Percentiles rank a stretch among this genome's conserved stretches.
These are phyloP conservation scores for Nemoura dubitans DNA, from an alignment of 2,888 invertebrate species.

Conservation along the genomic window DNA sequence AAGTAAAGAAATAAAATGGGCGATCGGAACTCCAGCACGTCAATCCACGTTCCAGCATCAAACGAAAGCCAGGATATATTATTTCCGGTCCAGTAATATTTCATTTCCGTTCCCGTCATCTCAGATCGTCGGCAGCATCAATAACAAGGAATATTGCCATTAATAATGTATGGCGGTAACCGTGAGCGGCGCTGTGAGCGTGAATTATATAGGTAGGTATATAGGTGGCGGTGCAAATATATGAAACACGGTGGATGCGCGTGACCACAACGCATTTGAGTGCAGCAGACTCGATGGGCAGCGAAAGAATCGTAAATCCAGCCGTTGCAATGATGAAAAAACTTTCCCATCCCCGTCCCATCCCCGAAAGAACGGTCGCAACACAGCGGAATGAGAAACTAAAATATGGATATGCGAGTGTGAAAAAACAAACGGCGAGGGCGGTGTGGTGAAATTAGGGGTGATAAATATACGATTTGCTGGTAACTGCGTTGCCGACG, in stretches of 20 bases:
- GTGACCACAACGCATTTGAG: background rate
- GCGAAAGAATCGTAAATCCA: background rate
- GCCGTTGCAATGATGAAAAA: background rate
- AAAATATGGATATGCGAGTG: background rate
- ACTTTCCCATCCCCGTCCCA: background rate
- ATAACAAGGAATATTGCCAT: constrained; percentile 7
- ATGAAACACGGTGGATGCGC: background rate
- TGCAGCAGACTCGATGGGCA: background rate
- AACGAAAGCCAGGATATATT: constrained; percentile 5
- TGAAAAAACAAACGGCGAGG: background rate
- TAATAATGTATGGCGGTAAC: background rate
- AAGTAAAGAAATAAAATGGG: background rate
- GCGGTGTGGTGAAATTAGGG: background rate
- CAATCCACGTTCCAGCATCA: background rate
- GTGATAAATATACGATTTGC: background rate
- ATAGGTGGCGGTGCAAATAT: background rate
- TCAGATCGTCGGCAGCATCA: background rate
- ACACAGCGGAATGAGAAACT: background rate
- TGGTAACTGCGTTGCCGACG: background rate
- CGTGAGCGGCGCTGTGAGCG: background rate
- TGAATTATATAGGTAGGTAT: background rate
- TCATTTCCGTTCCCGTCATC: background rate
- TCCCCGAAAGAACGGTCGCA: background rate
- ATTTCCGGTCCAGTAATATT: constrained; percentile 12
- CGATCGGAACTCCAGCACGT: background rate